Evolutionary conservation across 2,888 invertebrate genomes (phyloP), one percentile per base, ranked within the genome.

Genomic region (Drosophila acutilabella): DNA sequence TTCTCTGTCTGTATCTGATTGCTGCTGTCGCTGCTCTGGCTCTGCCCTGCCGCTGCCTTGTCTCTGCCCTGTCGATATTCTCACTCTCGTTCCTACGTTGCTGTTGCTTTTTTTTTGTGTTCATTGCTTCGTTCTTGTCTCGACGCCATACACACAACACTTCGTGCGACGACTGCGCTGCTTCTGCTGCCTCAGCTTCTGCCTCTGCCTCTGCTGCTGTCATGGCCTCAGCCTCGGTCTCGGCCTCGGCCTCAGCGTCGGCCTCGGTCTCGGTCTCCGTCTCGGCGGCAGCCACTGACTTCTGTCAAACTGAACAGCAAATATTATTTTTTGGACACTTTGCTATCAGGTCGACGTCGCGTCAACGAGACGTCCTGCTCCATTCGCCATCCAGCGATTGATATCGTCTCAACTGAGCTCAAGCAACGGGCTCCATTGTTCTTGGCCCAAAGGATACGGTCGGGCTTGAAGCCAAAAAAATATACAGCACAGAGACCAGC

Each of bases 261-360:
- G 65, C 56, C 64, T 52, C 73, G 56, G 62, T 38, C 47, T 62
- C 71, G 60, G 42, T 58, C 60, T 71, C 73, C 42, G 74, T 41
- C 64, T 65, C 83, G 75, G 79, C 71, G 75, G 75, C 71, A 67
- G 84, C 79, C 80, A 75, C 70, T 65, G 88, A 73, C 82, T 88
- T 80, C 75, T 88, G 86, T 86, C 89, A 89, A 88, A 88, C 80
- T 74, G 88, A 88, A 89, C 88, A 84, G 88, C 86, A 85, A 88
- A 89, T 86, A 87, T 83, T 88, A 91, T 90, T 91, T 90, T 91
- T 91, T 91, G 91, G 92, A 91, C 92, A 92, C 90, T 91, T 92
- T 91, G 90, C 91, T 91, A 91, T 91, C 91, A 92, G 91, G 90
- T 90, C 89, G 82, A 79, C 88, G 86, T 65, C 75, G 74, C 80